Evolutionary conservation across 2,113 vertebrate species (phyloP).

Genomic region (Meriones unguiculatus): DNA sequence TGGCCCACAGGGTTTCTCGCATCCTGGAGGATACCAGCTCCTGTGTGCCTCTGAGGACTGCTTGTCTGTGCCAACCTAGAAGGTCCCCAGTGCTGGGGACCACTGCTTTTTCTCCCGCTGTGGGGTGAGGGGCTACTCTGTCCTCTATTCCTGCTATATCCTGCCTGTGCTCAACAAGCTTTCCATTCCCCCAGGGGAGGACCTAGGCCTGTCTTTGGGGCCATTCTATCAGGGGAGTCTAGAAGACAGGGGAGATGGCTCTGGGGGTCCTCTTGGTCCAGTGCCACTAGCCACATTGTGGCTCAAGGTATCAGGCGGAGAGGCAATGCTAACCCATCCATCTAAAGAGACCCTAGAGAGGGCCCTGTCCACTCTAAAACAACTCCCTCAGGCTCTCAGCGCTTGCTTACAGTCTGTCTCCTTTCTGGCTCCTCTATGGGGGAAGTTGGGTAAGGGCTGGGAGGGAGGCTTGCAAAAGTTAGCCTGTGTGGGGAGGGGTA

Average conservation of each 20-base stretch:
- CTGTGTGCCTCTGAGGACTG: neutral
- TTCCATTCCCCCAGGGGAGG: neutral
- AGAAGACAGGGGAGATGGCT: neutral
- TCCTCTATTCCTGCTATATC: neutral
- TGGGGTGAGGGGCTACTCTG: neutral
- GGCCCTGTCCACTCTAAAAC: neutral
- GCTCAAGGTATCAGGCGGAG: neutral
- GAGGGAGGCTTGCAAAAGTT: neutral
- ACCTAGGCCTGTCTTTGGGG: neutral
- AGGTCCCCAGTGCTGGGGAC: neutral
- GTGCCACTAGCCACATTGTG: neutral
- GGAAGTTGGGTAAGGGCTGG: neutral
- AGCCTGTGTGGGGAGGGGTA: neutral
- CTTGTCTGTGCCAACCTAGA: neutral
- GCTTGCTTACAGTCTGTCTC: neutral
- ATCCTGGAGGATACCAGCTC: neutral
- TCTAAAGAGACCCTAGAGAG: neutral
- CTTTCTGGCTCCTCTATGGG: conserved; percentile 1
- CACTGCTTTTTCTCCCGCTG: neutral
- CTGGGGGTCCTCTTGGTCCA: neutral
- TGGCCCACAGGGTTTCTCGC: neutral
- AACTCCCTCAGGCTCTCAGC: neutral
- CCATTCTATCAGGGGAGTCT: neutral
- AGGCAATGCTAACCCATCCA: neutral
- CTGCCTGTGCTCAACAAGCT: neutral